A percentile compares a stretch with the other conserved stretches of the same genome.
These are phyloP conservation scores for Atlantisia rogersi DNA, from an alignment of 2,113 vertebrate genomes.

Conservation along the genomic window DNA sequence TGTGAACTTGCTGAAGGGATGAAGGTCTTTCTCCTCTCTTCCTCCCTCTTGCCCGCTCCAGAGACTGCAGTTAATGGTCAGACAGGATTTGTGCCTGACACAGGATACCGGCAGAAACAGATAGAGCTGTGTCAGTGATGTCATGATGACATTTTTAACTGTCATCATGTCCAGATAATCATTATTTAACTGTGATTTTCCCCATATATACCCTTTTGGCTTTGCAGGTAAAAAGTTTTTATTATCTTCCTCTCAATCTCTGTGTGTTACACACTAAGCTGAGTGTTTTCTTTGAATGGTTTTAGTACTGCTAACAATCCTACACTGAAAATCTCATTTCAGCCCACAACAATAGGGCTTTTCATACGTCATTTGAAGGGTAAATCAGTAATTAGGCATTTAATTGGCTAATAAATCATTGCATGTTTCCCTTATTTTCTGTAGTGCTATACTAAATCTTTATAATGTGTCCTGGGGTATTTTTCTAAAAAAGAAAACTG, in stretches of 20 bases:
- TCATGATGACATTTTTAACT: neutral
- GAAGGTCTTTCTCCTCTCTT: neutral
- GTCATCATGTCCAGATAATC: neutral
- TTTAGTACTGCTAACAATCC: neutral
- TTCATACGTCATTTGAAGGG: slow-evolving; percentile 18
- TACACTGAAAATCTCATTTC: neutral
- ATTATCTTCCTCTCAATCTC: neutral
- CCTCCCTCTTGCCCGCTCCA: fast-evolving
- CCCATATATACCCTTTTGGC: neutral
- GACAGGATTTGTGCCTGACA: neutral
- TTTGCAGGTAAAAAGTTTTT: neutral
- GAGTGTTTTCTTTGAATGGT: neutral
- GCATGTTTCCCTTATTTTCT: slow-evolving; percentile 29
- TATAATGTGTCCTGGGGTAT: neutral
- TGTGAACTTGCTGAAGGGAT: neutral
- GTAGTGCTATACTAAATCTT: slow-evolving; percentile 11
- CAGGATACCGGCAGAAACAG: neutral
- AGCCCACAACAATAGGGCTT: neutral
- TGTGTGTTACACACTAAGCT: neutral
- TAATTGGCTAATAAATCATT: slow-evolving; percentile 65
- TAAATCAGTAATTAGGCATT: slow-evolving; percentile 48
- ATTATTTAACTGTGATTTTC: neutral
- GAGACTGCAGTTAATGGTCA: neutral
- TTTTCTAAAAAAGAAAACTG: neutral
- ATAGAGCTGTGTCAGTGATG: neutral